A percentile compares a stretch with the other conserved stretches of the same genome.
Conservation (phyloP, 2,888 invertebrate species). For the Clivina fossor region DNA sequence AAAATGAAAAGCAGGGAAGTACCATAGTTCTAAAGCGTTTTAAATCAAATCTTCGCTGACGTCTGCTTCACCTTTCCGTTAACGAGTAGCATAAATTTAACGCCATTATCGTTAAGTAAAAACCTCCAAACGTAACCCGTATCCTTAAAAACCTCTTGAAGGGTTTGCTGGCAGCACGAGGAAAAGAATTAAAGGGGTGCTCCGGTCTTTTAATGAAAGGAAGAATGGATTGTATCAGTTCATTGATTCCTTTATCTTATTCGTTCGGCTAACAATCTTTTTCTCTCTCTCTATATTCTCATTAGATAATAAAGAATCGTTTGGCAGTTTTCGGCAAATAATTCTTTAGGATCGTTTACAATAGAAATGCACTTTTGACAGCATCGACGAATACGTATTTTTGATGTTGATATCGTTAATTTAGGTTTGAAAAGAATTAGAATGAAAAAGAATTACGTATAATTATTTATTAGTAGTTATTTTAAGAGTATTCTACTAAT, state of each 20-base stretch:
- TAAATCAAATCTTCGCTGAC: too few relatives aligned
- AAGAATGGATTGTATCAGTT: slow-evolving; percentile 26
- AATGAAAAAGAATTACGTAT: too few relatives aligned
- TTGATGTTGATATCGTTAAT: too few relatives aligned
- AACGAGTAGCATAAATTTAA: slow-evolving; percentile 27
- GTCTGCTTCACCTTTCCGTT: slow-evolving; percentile 4
- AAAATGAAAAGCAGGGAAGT: too few relatives aligned
- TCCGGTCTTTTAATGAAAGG: slow-evolving; percentile 8
- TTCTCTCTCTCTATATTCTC: slow-evolving; percentile 9
- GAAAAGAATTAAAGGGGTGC: slow-evolving; percentile 8
- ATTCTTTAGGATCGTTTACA: too few relatives aligned
- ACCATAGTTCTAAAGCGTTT: too few relatives aligned
- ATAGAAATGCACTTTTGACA: too few relatives aligned
- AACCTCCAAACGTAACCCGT: slow-evolving; percentile 14
- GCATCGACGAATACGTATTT: too few relatives aligned
- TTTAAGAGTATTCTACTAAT: too few relatives aligned
- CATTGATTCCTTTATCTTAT: slow-evolving; percentile 24
- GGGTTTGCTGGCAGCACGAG: background rate
- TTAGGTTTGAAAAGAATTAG: too few relatives aligned
- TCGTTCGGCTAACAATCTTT: slow-evolving; percentile 1
- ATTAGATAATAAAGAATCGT: slow-evolving; percentile 22
- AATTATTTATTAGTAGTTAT: too few relatives aligned
- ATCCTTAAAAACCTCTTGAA: slow-evolving; percentile 20
- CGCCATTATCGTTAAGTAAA: slow-evolving; percentile 20
- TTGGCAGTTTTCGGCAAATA: slow-evolving; percentile 8